Percentiles rank a stretch among this genome's conserved stretches.
Evolutionary conservation across 2,113 vertebrate genomes (phyloP).

Genomic region (Phalacrocorax pelagicus): DNA sequence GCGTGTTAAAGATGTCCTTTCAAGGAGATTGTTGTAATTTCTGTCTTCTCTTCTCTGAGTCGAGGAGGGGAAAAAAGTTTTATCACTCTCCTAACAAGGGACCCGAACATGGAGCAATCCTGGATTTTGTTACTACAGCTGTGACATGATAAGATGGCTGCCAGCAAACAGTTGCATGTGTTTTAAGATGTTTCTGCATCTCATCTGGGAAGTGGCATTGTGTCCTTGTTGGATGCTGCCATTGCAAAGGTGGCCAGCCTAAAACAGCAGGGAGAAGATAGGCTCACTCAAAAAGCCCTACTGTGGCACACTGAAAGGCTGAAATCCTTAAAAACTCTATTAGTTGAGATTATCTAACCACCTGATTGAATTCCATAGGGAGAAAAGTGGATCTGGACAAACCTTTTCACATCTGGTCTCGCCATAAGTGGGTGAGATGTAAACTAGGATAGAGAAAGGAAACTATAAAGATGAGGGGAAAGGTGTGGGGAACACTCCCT

Average conservation of each 20-base stretch:
- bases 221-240: background rate
- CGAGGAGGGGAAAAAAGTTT: background rate
- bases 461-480: background rate
- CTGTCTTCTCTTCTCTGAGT: background rate
- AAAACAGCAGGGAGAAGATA: background rate
- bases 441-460: background rate
- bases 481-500: accelerated
- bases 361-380: background rate
- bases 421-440: background rate
- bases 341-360: background rate
- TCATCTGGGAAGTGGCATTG: background rate
- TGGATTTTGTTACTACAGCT: background rate
- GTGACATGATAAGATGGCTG: background rate
- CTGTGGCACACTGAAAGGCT: background rate
- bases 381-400: background rate
- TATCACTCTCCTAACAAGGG: background rate
- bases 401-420: background rate
- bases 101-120: background rate
- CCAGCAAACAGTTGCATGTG: background rate
- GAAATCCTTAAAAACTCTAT: background rate
- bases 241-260: background rate
- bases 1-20: background rate
- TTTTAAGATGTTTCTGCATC: background rate
- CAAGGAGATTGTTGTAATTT: background rate
- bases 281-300: background rate